phyloP scores from a whole-genome alignment of 2,888 invertebrate genomes.

The Melolontha melolontha region DNA sequence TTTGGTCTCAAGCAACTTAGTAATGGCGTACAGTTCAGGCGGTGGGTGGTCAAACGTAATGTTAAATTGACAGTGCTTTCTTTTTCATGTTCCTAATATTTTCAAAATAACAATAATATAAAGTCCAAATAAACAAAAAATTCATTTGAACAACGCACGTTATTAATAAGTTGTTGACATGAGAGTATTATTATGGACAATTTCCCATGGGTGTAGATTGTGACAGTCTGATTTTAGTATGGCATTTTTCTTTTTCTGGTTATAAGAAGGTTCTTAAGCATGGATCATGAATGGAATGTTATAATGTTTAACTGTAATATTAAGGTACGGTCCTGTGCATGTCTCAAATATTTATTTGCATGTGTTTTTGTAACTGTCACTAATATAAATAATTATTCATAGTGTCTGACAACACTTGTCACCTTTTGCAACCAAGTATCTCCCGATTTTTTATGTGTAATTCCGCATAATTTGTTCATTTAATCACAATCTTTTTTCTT shows the following conservation, averaged over 20 bases:
- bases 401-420: conserved; percentile 30
- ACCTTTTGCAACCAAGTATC: conserved; percentile 1
- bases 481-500: neutral
- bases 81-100: conserved; percentile 55
- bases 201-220: conserved; percentile 56
- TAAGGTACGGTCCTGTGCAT: conserved; percentile 51
- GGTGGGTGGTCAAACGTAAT: conserved; percentile 64
- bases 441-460: too few relatives aligned
- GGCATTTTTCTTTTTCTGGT: conserved; percentile 55
- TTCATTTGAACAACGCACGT: conserved; percentile 38
- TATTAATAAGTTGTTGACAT: conserved; percentile 45
- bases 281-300: conserved; percentile 52
- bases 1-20: conserved; percentile 49
- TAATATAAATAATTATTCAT: conserved; percentile 39
- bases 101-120: conserved; percentile 51
- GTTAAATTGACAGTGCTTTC: conserved; percentile 61
- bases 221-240: conserved; percentile 56
- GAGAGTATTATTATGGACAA: conserved; percentile 43
- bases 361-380: conserved; percentile 36
- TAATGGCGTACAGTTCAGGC: conserved; percentile 64
- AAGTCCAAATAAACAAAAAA: conserved; percentile 45
- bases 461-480: neutral
- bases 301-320: conserved; percentile 49
- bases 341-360: conserved; percentile 20
- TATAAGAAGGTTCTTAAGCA: conserved; percentile 53